Evolutionary conservation across 2,888 invertebrate genomes (phyloP), one percentile per base, ranked within the genome.

Genomic region (Globia sparganii): DNA sequence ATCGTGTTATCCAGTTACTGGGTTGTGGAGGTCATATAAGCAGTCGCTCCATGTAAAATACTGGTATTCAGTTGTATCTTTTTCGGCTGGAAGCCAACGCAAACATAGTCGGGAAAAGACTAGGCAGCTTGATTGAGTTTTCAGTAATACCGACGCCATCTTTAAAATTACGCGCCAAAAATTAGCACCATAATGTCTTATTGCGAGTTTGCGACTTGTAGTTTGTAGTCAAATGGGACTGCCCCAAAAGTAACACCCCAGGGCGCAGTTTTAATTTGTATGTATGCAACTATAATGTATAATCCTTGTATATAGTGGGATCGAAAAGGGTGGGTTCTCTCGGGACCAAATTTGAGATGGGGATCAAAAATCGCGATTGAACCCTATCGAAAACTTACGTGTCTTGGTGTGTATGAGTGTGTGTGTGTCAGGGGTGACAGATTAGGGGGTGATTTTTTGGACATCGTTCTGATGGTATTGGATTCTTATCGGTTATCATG

Each of bases 281-380:
- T 94, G 92, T 93, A 94, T 92, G 92, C 93, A 93, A 91, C 86
- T 91, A 88, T 90, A 94, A 94, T 94, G 93, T 94, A 87, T 75
- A 86, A 86, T 87, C 88, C 88, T 88, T 88, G 92, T 91, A 92
- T 89, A 88, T 92, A 92, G 86, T 90, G 90, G 81, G 83, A 88
- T 86, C 88, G 86, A 89, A 93, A 88, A 94, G 95, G 95, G 95
- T 92, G 91, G 89, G 88, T 81, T 86, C 95, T 92, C 95, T 80
- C 87, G 95, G 94, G 95, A 95, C 92, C 90, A 90, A 91, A 91
- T 94, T 93, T 90, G 92, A 94, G 93, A 94, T 92, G 91, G 94
- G 90, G 92, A 90, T 93, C 95, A 95, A 95, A 95, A 95, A 95
- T 95, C 94, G 81, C 87, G 88, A 88, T 88, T 83, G 89, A 86